Conservation (phyloP, 2,113 vertebrate genomes). For the Arvicanthis niloticus region DNA sequence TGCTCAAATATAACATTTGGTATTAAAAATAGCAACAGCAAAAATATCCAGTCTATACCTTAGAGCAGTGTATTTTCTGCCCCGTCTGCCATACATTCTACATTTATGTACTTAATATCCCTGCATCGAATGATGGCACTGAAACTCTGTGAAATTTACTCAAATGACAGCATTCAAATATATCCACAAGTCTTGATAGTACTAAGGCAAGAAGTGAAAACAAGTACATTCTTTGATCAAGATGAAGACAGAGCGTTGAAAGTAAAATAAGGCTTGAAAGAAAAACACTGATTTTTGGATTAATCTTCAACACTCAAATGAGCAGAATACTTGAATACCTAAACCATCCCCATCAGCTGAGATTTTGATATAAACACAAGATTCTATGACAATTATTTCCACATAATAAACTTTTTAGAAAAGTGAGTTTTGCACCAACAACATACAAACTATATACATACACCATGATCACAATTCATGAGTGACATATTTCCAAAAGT, state of each 20-base stretch:
- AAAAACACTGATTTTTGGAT: constrained; percentile 46
- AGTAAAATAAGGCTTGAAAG: constrained; percentile 5
- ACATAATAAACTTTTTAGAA: constrained; percentile 22
- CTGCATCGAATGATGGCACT: constrained; percentile 28
- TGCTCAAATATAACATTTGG: constrained; percentile 52
- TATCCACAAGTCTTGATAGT: constrained; percentile 56
- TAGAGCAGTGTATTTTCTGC: constrained; percentile 19
- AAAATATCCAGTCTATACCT: constrained; percentile 51
- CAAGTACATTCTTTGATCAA: constrained; percentile 34
- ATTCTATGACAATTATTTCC: background rate
- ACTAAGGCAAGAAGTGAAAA: constrained; percentile 67
- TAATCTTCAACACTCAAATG: constrained; percentile 28
- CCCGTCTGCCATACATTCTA: background rate
- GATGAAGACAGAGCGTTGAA: constrained; percentile 10
- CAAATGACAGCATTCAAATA: constrained; percentile 57
- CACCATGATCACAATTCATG: constrained; percentile 5
- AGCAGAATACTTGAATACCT: background rate
- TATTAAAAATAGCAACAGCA: constrained; percentile 55
- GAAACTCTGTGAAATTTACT: constrained; percentile 51
- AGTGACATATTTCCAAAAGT: background rate
- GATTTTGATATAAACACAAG: constrained; percentile 23
- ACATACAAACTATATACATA: constrained; percentile 52
- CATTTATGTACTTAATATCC: background rate
- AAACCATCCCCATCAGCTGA: background rate
- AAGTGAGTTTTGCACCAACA: constrained; percentile 54